These are phyloP conservation scores for Arctia plantaginis DNA, from an alignment of 2,888 invertebrate genomes.

Conservation along the genomic window DNA sequence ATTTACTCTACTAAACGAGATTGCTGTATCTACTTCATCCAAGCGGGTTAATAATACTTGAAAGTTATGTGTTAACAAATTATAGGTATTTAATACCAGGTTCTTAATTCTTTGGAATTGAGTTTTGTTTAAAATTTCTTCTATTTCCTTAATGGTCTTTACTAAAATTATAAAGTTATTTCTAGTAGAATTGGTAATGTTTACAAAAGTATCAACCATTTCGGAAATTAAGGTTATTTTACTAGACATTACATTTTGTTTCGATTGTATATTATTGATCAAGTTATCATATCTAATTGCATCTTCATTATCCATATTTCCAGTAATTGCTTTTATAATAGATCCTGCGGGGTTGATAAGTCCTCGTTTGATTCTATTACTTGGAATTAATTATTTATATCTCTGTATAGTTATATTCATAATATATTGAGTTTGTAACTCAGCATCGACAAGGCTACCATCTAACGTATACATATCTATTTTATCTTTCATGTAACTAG, in stretches of 20 bases:
- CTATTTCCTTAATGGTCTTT: constrained; percentile 26
- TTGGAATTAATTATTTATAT: constrained; percentile 26
- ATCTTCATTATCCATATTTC: no score
- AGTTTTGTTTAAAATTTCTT: constrained; percentile 21
- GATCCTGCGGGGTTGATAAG: no score
- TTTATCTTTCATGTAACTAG: no score
- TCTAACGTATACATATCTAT: constrained; percentile 3
- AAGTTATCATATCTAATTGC: no score
- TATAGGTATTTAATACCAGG: not conserved
- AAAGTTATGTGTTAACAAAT: not conserved
- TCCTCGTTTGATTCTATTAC: constrained; percentile 21
- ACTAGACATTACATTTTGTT: constrained; percentile 21
- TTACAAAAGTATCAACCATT: constrained; percentile 15
- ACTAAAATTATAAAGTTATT: constrained; percentile 25
- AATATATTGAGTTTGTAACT: constrained; percentile 9
- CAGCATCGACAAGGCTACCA: constrained; percentile 6
- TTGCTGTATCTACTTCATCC: not conserved
- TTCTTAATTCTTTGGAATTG: not conserved
- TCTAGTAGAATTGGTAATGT: constrained; percentile 12
- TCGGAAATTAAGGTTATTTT: constrained; percentile 27
- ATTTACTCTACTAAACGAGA: not conserved
- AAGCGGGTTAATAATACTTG: not conserved
- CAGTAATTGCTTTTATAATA: no score
- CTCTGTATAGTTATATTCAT: constrained; percentile 19
- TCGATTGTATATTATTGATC: constrained; percentile 29